A percentile compares a stretch with the other conserved stretches of the same genome.
phyloP scores from a whole-genome alignment of 2,797 vertebrate species.

The Peromyscus eremicus region DNA sequence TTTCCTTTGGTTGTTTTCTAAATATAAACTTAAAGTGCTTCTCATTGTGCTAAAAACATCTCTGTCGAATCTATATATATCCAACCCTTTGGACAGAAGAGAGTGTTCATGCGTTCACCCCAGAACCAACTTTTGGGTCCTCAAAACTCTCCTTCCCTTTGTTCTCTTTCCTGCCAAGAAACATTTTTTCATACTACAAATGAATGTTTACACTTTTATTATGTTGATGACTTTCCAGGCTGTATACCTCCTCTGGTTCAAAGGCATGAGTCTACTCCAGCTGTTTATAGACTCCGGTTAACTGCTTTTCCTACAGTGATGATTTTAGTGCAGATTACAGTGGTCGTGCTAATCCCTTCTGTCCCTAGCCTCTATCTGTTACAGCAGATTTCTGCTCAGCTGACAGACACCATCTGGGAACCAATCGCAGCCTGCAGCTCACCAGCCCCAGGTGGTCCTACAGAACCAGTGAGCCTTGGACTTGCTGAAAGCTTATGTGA shows the following conservation, averaged over 20 bases:
- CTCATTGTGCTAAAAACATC: no score
- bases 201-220: neutral
- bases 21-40: neutral
- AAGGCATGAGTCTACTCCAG: neutral
- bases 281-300: neutral
- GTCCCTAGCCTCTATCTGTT: neutral
- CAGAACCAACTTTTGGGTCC: neutral
- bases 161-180: neutral
- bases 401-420: neutral
- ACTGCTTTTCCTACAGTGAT: neutral
- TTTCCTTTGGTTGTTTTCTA: neutral
- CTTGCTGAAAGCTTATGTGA: neutral
- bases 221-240: neutral
- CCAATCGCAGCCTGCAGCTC: neutral
- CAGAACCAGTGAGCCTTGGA: neutral
- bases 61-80: no score
- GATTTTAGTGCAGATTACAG: neutral
- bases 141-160: neutral
- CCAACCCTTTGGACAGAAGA: no score
- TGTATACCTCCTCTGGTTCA: neutral
- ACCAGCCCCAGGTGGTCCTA: neutral
- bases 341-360: neutral
- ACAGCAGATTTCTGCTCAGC: neutral
- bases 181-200: neutral
- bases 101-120: neutral